phyloP scores from a whole-genome alignment of 2,113 vertebrate species.

The Melanerpes formicivorus region DNA sequence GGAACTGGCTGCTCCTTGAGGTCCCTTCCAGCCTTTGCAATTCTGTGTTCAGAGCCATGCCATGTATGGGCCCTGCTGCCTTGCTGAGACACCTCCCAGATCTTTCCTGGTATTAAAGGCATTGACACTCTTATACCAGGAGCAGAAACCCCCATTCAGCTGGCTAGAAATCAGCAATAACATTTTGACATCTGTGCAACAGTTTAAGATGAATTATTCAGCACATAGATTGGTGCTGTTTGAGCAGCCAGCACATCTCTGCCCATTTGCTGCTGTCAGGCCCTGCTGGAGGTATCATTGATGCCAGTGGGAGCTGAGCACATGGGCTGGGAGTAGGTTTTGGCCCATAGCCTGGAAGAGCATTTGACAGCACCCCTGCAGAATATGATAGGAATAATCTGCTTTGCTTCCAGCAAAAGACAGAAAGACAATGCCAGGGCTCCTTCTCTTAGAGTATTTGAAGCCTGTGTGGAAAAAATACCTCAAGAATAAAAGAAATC shows the following conservation, averaged over 20 bases:
- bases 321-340: slow-evolving; percentile 58
- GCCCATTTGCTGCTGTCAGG: slow-evolving; percentile 54
- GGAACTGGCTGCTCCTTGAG: too few relatives aligned
- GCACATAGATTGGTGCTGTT: slow-evolving; percentile 12
- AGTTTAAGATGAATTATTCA: slow-evolving; percentile 75
- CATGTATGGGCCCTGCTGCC: slow-evolving; percentile 6
- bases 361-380: slow-evolving; percentile 59
- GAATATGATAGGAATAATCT: slow-evolving; percentile 52
- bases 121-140: background rate
- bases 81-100: background rate
- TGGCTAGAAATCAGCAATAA: slow-evolving; percentile 66
- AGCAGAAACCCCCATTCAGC: slow-evolving; percentile 44
- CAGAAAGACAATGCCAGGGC: background rate
- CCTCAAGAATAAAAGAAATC: background rate
- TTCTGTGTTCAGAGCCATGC: background rate
- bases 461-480: background rate
- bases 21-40: too few relatives aligned
- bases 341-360: slow-evolving; percentile 58
- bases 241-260: slow-evolving; percentile 64
- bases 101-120: background rate
- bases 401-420: slow-evolving; percentile 38
- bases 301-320: slow-evolving; percentile 53
- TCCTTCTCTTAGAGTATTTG: background rate
- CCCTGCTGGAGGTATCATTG: slow-evolving; percentile 16
- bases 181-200: slow-evolving; percentile 68